phyloP scores from a whole-genome alignment of 2,797 vertebrate genomes.

The Phrynocephalus guinanensis region DNA sequence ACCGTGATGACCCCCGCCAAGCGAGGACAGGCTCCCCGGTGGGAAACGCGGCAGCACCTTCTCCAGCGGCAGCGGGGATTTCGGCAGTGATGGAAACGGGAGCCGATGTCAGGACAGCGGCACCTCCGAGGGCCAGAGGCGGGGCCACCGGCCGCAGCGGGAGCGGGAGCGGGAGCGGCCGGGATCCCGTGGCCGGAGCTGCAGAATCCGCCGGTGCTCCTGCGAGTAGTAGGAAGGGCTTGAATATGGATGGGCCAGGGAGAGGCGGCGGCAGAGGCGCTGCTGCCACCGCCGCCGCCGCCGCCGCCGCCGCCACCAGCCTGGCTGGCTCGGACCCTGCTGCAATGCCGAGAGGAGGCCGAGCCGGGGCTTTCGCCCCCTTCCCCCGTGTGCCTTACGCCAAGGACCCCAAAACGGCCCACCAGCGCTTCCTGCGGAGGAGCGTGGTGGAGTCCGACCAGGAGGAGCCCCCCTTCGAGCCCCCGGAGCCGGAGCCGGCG shows the following conservation, averaged over 20 bases:
- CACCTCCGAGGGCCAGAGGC: constrained; percentile 47
- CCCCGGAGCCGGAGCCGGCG: constrained; percentile 75
- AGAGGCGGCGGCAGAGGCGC: constrained; percentile 52
- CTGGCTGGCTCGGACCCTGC: not conserved
- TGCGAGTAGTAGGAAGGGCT: constrained; percentile 14
- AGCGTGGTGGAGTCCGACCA: constrained; percentile 93
- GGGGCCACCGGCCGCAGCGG: constrained; percentile 25
- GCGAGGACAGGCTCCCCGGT: constrained; percentile 66
- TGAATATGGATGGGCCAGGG: constrained; percentile 73
- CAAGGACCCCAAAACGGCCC: constrained; percentile 79
- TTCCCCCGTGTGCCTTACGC: constrained; percentile 74
- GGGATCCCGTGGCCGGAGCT: constrained; percentile 15
- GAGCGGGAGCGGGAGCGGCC: constrained; percentile 1
- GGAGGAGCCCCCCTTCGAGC: constrained; percentile 87
- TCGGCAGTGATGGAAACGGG: constrained; percentile 80
- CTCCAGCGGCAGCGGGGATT: constrained; percentile 64
- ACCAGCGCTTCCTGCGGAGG: constrained; percentile 91
- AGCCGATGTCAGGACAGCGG: constrained; percentile 69
- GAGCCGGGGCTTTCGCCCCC: constrained; percentile 19
- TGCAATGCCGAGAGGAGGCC: not conserved
- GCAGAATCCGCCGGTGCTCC: constrained; percentile 36
- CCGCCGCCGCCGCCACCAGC: not conserved
- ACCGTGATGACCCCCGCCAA: constrained; percentile 77
- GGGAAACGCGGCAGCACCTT: constrained; percentile 52
- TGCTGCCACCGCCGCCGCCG: constrained; percentile 20